Conservation (phyloP, 92 coral and sea anemone genomes). For the Epizoanthus rinbou region DNA sequence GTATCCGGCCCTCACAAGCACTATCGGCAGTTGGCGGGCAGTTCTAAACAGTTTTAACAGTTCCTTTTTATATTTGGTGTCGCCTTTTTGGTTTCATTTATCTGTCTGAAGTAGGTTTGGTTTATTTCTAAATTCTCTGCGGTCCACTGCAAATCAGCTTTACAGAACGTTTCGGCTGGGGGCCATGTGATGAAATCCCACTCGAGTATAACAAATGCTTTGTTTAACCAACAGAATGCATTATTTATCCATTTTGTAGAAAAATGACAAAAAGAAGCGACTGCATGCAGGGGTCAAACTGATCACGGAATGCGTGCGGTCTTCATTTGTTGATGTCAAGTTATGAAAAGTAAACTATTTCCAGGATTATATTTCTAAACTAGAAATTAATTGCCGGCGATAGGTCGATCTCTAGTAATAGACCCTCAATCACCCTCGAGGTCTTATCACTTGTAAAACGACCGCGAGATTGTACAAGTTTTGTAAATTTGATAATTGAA, state of each 20-base stretch:
- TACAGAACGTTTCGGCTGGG: constrained; percentile 17
- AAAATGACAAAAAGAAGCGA: neutral
- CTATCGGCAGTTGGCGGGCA: neutral
- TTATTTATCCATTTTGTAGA: constrained; percentile 6
- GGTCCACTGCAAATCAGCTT: constrained; percentile 41
- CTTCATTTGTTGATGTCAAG: constrained; percentile 18
- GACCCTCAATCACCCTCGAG: neutral
- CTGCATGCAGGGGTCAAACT: constrained; percentile 15
- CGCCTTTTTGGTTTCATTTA: neutral
- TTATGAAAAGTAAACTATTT: neutral
- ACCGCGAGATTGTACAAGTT: constrained; percentile 2
- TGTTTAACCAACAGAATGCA: constrained; percentile 22
- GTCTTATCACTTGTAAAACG: neutral
- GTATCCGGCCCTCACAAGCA: constrained; percentile 9
- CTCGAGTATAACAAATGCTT: constrained; percentile 34
- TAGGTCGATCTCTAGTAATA: constrained; percentile 20
- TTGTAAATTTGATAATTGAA: constrained; percentile 1
- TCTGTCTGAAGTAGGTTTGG: neutral
- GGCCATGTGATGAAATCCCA: constrained; percentile 28
- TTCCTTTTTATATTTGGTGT: neutral
- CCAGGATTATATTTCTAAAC: constrained; percentile 29
- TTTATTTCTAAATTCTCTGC: constrained; percentile 14
- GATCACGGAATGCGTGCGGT: constrained; percentile 41
- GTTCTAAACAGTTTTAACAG: neutral
- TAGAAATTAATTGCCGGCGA: constrained; percentile 20